Base-by-base conservation (phyloP, 2,797 vertebrate species). In the Myotis findleyi region DNA sequence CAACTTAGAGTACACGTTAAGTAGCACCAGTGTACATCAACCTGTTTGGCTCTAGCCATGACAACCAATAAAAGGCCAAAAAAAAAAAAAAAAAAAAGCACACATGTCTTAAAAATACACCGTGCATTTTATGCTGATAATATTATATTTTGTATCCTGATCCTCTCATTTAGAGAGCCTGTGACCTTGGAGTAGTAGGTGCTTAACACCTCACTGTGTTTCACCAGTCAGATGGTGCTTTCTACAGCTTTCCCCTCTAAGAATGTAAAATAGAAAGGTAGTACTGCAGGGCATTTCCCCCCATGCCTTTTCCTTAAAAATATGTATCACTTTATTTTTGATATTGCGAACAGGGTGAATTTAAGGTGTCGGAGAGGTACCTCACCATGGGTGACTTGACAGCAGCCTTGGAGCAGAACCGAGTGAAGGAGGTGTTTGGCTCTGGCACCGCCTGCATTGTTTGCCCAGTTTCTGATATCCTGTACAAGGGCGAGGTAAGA, bases 351-450 rank as follows among this genome's bases (percentile, higher is more conserved):
- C 97, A 99, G 99, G 98, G 97, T 64, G 99, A 99, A 95, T 99
- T 99, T 97, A 99, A 99, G 97, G 99, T 99, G 83, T 98, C 98
- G 0, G 99, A 99, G 97, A 95, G 99, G 14, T 98, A 99, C 89
- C 97, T 99, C 89, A 99, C 99, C 92, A 99, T 99, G 99, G 97
- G 69, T 10, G 98, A 99, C 68, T 97, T 99, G 93, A 96, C 87
- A 62, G 30, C 79, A 11, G 99, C 99, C 27, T 95, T 99, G 97
- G 97, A 98, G 94, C 98, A 98, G 87, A 97, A 97, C 95, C 98
- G 99, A 30, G 98, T 99, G 87, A 99, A 97, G 97, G 99, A 99
- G 98, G 98, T 99, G 98, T 99, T 99, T 87, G 99, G 99, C 66
- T 98, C 99, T 0, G 99, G 99, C 3, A 99, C 99, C 0, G 99